Evolutionary conservation across 2,797 vertebrate species (phyloP), one percentile per base, ranked within the genome.

Genomic region (Coranthus polyacanthus): DNA sequence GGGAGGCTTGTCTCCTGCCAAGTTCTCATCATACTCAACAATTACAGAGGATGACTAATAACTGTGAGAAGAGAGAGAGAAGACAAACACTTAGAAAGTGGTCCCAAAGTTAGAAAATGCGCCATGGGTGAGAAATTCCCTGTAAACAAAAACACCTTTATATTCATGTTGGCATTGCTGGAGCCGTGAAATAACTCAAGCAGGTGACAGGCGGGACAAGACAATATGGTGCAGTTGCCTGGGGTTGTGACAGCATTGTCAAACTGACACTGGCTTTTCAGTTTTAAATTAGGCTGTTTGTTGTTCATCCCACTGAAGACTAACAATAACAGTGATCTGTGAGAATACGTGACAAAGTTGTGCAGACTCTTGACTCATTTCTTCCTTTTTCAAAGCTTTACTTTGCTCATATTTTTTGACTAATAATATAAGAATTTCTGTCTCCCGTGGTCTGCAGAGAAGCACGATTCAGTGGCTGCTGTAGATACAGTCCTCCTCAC

Each of bases 31-130:
- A 64, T 47, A 57, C 70, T 72, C 57, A 53, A 75, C 79, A 67
- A 72, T 86, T 75, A 60, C 60, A 78, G 37, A 50, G 86, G 75
- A 82, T 80, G 79, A 82, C 70, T 86, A 81, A 88, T 76, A 68
- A 58, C 54, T 73, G 68, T 65, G 83, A 82, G 78, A 70, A 41
- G 37, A 75, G 41, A 41, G 21, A 10, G 66, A 66, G 68, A 17
- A 58, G 41, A 53, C 37, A 68, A 58, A 72, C 44, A 42, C 60
- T 45, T 11, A 49, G 47, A 47, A 50, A 69, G 24, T 16, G 4
- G 22, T 12, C 13, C 29, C 8, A 41, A n/a, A 68, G 58, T 74
- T 41, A 51, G 65, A 67, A 75, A 72, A 72, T 11, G 45, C 39
- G 24, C 50, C 15, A 3, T 50, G 54, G 68, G 64, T 36, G 68